These are phyloP conservation scores for Didymodactylos carnosus DNA, from an alignment of 2,888 invertebrate genomes.

Conservation along the genomic window DNA sequence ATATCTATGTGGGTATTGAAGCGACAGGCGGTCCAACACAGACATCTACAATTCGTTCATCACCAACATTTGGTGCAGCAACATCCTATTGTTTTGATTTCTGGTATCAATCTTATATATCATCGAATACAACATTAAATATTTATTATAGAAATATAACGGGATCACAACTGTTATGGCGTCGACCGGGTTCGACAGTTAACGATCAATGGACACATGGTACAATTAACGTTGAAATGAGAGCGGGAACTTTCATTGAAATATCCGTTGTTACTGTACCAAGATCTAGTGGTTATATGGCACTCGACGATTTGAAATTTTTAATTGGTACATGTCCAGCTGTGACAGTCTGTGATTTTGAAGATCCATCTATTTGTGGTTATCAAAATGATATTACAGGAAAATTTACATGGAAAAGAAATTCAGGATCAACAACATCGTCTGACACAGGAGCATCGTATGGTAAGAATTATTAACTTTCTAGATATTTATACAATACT, in stretches of 20 bases:
- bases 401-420: conserved; percentile 7
- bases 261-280: background rate
- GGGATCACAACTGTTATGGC: background rate
- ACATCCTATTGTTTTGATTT: conserved; percentile 7
- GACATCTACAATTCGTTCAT: background rate
- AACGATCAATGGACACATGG: background rate
- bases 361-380: conserved; percentile 17
- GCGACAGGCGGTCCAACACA: background rate
- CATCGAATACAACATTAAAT: background rate
- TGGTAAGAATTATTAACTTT: background rate
- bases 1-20: conserved; percentile 2
- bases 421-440: background rate
- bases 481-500: background rate
- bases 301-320: conserved; percentile 15
- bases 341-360: conserved; percentile 14
- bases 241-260: background rate
- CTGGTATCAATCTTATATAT: conserved; percentile 7
- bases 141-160: background rate
- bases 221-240: background rate
- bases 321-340: conserved; percentile 12
- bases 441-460: background rate
- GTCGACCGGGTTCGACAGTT: background rate
- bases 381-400: conserved; percentile 14
- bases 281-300: conserved; percentile 14
- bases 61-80: background rate